phyloP scores from a whole-genome alignment of 2,888 invertebrate genomes.

The Sylvicola cinctus region DNA sequence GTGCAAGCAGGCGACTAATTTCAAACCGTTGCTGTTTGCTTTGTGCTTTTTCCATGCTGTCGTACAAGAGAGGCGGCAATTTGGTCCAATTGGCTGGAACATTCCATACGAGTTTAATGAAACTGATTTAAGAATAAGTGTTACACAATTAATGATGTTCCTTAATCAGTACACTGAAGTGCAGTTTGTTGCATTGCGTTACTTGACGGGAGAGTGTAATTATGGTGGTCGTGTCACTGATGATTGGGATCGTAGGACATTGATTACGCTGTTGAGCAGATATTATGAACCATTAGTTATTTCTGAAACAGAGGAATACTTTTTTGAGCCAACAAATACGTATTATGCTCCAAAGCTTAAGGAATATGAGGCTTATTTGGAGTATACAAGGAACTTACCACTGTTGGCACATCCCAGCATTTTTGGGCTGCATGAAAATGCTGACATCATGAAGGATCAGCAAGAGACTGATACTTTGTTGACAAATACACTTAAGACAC shows the following conservation, averaged over 20 bases:
- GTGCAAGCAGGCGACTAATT: constrained; percentile 49
- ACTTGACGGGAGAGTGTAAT: constrained; percentile 88
- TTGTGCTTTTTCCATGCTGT: constrained; percentile 90
- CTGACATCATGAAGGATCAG: constrained; percentile 81
- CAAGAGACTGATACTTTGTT: constrained; percentile 65
- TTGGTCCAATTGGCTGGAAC: constrained; percentile 90
- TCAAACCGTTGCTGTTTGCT: constrained; percentile 71
- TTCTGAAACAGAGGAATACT: constrained; percentile 33
- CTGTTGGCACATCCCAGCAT: constrained; percentile 60
- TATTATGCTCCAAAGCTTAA: constrained; percentile 54
- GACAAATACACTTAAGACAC: constrained; percentile 50
- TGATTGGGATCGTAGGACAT: constrained; percentile 78
- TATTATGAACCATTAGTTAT: constrained; percentile 58
- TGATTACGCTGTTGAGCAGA: constrained; percentile 59
- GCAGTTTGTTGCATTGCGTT: constrained; percentile 68
- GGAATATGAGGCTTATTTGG: constrained; percentile 49
- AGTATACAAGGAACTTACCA: constrained; percentile 48
- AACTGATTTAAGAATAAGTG: constrained; percentile 76
- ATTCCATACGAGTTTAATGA: constrained; percentile 92
- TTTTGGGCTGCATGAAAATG: constrained; percentile 85
- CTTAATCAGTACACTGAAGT: constrained; percentile 61
- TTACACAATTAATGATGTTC: constrained; percentile 74
- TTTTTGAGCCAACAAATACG: constrained; percentile 36
- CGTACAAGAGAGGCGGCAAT: constrained; percentile 75
- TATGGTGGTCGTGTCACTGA: constrained; percentile 93